Percentiles rank a stretch among this genome's conserved stretches.
These are phyloP conservation scores for Eledona agricola DNA, from an alignment of 2,888 invertebrate genomes.

Conservation along the genomic window DNA sequence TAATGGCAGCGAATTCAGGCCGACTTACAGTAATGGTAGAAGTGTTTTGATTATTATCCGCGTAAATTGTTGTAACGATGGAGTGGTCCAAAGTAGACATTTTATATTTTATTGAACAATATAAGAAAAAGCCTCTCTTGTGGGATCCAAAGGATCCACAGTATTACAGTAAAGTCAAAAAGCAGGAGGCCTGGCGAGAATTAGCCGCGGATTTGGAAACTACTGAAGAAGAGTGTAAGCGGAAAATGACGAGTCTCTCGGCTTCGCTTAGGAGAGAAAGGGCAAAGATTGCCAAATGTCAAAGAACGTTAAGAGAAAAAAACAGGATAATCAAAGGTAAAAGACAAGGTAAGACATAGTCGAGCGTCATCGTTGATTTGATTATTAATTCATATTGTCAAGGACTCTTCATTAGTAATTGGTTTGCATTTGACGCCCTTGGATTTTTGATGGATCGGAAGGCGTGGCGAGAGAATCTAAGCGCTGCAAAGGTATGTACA, in stretches of 20 bases:
- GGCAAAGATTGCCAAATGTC: neutral
- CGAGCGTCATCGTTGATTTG: too few species aligned
- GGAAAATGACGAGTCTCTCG: neutral
- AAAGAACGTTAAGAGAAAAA: too few species aligned
- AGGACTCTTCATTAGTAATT: neutral
- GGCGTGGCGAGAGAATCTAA: too few species aligned
- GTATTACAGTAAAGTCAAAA: constrained; percentile 1
- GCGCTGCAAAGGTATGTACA: too few species aligned
- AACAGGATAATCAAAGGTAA: too few species aligned
- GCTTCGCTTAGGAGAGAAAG: constrained; percentile 1
- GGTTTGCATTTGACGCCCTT: neutral
- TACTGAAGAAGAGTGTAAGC: neutral
- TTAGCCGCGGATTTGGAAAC: neutral
- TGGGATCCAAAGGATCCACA: neutral
- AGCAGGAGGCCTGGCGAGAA: constrained; percentile 1
- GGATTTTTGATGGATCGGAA: neutral
- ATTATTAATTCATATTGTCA: too few species aligned
- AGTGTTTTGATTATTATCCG: too few species aligned
- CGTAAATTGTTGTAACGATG: too few species aligned
- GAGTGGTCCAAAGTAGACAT: neutral
- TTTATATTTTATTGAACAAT: neutral
- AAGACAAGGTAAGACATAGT: neutral
- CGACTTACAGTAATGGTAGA: too few species aligned
- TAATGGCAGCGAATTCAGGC: too few species aligned
- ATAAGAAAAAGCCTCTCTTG: neutral